Base-by-base conservation (phyloP, 2,888 invertebrate genomes). In the Hedychridium roseum region DNA sequence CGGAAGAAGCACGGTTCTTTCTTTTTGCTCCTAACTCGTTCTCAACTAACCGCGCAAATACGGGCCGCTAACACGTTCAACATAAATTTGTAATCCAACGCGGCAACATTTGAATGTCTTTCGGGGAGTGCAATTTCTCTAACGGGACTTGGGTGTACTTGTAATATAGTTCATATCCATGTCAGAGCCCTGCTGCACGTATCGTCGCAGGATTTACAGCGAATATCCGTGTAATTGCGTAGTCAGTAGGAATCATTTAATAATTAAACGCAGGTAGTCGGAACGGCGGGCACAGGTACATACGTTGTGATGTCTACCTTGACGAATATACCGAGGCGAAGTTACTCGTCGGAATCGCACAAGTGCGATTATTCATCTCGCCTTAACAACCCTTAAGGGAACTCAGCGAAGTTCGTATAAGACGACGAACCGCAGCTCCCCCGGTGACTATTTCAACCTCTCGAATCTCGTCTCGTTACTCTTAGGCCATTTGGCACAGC, bases 321-420 rank as follows among this genome's bases (percentile, higher is more conserved):
- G n/a, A 20, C 35, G 12, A 35, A 21, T 40, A 21, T 2, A 9
- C 20, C 26, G 14, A 16, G 21, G 44, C 31, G 15, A 42, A 50
- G 41, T 52, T 50, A 57, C 50, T 49, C 40, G 41, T 34, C 12
- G 38, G 48, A 43, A 43, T 48, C 49, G 47, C 50, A 35, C 27
- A 38, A 50, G 51, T n/a, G n/a, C n/a, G 62, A 63, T 62, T 60
- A 63, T 63, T 62, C 60, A 58, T 62, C 60, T 62, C 53, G 39
- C 48, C 51, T 50, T 34, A 54, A 63, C 54, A 54, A 44, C 55
- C 57, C 57, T 62, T 55, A 50, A 60, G 62, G 62, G 60, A 58
- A 27, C 37, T 42, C 37, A 50, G 47, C 56, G 49, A 43, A 61
- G 54, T 54, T 38, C 41, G 46, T 27, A 35, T 48, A 58, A 54